Evolutionary conservation across 2,797 vertebrate genomes (phyloP), one percentile per base, ranked within the genome.

Genomic region (Chelmon rostratus): DNA sequence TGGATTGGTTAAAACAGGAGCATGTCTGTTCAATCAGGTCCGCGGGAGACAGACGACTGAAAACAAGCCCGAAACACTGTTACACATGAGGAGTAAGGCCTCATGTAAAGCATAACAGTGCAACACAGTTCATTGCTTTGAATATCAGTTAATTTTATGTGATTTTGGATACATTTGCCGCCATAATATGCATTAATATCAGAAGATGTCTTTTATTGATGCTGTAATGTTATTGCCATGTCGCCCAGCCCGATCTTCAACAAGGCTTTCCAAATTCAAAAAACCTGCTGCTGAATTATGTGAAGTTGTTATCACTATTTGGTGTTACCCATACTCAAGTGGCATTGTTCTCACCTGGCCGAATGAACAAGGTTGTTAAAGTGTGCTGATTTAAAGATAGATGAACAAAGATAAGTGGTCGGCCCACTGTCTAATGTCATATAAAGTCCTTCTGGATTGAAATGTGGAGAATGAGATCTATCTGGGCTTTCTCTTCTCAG

Each of bases 401-500:
- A 79, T 52, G 2, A 35, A 58, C 58, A 9, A 54, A 19, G n/a
- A 42, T 40, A 7, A 54, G 19, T 44, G 10, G 37, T 4, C 10
- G 37, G 37, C 38, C 28, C 31, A 2, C 38, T 57, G 54, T 67
- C 12, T 53, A 52, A 66, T 66, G 28, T n/a, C n/a, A n/a, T n/a
- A n/a, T n/a, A n/a, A n/a, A n/a, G n/a, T 16, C 33, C 23, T 11
- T 28, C 10, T 64, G 37, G n/a, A 47, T 25, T 46, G 8, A 64
- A 37, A 70, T 37, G 15, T 44, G 8, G 25, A 19, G 5, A 58
- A 50, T 54, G 6, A 44, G 47, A 66, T 67, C 52, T 2, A 47
- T 57, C 28, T 37, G 28, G 19, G 8, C 19, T 68, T 76, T 65
- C 21, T 66, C 8, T 40, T 79, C 56, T 73, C 21, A 19, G n/a